Evolutionary conservation across 53 echinoderm and acorn worm species (phyloP), one percentile per base, ranked within the genome.

Genomic region (Pentamera pediparva): DNA sequence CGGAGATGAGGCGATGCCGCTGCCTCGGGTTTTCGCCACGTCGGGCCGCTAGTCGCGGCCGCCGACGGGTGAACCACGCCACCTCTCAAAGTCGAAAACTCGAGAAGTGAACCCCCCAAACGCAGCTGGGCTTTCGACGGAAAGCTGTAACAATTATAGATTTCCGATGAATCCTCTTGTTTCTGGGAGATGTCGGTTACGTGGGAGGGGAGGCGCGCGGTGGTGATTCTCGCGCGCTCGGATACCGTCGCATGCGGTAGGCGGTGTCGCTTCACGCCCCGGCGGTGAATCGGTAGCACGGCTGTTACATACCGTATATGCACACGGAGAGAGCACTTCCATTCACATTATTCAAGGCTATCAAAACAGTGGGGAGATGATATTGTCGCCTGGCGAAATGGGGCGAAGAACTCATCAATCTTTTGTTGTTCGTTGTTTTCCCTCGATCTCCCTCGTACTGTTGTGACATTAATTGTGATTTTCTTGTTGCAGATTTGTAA

Each of bases 41-140:
- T n/a, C n/a, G n/a, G n/a, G n/a, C n/a, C n/a, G n/a, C n/a, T n/a
- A n/a, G n/a, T n/a, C n/a, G 58, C 32, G 25, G 29, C 58, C 32
- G 28, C 10, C 58, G 21, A 57, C 39, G 67, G 41, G 45, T 45
- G 4, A 67, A 67, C 41, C 18, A 27, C 40, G 67, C 67, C 67
- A 67, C 67, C 67, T 67, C 45, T 67, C 67, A 67, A 67, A 67
- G 67, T 67, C 45, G 45, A 67, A 67, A 67, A 67, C 67, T 67
- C 67, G 67, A 43, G 30, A 67, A 67, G 67, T 67, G 45, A 67
- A 67, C 43, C 11, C 47, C 18, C 41, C n/a, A n/a, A 47, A 41
- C 39, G 67, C 67, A 67, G 67, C 67, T 67, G 67, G 48, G 67
- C 67, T 67, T 67, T 67, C 34, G 37, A 30, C 58, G 30, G 45